These are phyloP conservation scores for Solenodon paradoxus DNA, from an alignment of 2,113 vertebrate genomes.

Conservation along the genomic window DNA sequence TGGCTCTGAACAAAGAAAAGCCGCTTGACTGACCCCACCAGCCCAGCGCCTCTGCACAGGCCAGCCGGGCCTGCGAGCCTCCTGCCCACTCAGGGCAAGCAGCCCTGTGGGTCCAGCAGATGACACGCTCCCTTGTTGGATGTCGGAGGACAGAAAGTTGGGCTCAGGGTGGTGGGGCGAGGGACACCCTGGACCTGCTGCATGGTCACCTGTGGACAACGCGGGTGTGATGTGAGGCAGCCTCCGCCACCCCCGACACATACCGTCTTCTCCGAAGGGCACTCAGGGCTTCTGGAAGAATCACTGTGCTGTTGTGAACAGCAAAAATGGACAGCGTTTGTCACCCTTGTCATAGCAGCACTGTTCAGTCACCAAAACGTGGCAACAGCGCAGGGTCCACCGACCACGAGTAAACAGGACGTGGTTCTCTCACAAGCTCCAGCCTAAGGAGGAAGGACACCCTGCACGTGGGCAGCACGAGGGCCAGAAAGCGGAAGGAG, in stretches of 20 bases:
- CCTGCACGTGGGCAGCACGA: accelerated
- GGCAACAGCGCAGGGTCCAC: background rate
- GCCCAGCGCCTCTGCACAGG: too few relatives aligned
- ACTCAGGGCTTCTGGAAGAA: too few relatives aligned
- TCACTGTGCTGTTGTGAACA: background rate
- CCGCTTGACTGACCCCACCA: too few relatives aligned
- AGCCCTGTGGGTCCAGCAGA: too few relatives aligned
- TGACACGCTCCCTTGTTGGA: accelerated
- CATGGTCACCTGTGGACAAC: too few relatives aligned
- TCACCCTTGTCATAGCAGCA: background rate
- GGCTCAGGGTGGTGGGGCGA: background rate
- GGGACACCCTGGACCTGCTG: background rate
- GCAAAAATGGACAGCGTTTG: background rate
- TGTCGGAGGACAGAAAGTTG: background rate
- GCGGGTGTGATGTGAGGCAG: background rate
- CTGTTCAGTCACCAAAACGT: background rate
- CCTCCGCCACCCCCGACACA: accelerated
- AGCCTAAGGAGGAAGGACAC: background rate
- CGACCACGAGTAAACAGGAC: background rate
- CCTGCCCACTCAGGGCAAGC: background rate
- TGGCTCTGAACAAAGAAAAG: too few relatives aligned
- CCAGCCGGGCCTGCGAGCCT: background rate
- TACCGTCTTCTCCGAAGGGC: too few relatives aligned
- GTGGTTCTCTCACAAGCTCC: too few relatives aligned
- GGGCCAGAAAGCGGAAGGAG: too few relatives aligned